These are phyloP conservation scores for Iselma pallidipennis DNA, from an alignment of 2,888 invertebrate genomes.

Conservation along the genomic window DNA sequence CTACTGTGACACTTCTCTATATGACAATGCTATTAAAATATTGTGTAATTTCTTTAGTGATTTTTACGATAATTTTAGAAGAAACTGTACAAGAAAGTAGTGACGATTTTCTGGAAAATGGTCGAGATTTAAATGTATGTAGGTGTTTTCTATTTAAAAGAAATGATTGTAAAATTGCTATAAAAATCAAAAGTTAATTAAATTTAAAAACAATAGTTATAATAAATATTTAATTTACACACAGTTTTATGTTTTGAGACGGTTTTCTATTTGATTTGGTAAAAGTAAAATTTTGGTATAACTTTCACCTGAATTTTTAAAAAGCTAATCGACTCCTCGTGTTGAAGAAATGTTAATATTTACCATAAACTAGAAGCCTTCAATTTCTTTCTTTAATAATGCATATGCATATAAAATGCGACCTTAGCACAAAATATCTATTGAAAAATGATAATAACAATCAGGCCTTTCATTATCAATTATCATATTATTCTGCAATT, in stretches of 20 bases:
- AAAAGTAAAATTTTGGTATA: neutral
- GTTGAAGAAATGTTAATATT: neutral
- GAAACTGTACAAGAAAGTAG: neutral
- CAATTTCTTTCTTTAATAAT: too few relatives aligned
- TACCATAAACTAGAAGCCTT: too few relatives aligned
- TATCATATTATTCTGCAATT: neutral
- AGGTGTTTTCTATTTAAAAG: neutral
- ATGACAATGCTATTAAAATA: neutral
- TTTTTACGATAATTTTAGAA: neutral
- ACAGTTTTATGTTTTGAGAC: too few relatives aligned
- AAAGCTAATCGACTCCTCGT: neutral
- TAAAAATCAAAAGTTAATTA: too few relatives aligned
- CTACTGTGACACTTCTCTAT: too few relatives aligned
- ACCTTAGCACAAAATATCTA: too few relatives aligned
- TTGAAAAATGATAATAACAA: too few relatives aligned
- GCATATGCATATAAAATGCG: too few relatives aligned
- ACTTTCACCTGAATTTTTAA: slow-evolving; percentile 1
- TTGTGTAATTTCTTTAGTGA: neutral
- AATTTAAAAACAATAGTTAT: too few relatives aligned
- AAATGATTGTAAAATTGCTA: too few relatives aligned
- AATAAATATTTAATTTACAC: too few relatives aligned
- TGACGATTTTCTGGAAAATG: neutral
- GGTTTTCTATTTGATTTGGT: neutral
- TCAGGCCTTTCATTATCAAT: neutral
- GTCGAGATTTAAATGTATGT: neutral